A percentile compares a stretch with the other conserved stretches of the same genome.
phyloP scores from a whole-genome alignment of 2,113 vertebrate species.

The Phaethornis superciliosus region DNA sequence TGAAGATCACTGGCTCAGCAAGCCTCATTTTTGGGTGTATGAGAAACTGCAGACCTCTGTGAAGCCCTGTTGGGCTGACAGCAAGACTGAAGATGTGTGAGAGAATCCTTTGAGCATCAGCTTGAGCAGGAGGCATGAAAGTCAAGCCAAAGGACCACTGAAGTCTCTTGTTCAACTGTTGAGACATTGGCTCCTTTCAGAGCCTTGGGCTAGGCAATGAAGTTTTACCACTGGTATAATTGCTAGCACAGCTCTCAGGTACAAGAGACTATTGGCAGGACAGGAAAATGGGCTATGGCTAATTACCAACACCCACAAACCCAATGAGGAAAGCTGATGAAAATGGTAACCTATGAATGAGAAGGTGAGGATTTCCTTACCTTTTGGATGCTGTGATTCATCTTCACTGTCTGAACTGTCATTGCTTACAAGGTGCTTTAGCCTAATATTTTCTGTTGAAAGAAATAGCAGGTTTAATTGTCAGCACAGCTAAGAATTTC shows the following conservation, averaged over 20 bases:
- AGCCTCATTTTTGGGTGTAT: neutral
- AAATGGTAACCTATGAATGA: neutral
- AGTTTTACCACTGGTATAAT: neutral
- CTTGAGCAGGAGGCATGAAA: neutral
- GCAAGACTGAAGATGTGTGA: neutral
- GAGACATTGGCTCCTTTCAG: neutral
- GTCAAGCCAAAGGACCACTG: neutral
- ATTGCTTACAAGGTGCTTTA: slow-evolving; percentile 89
- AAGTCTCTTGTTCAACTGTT: neutral
- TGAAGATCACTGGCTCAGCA: neutral
- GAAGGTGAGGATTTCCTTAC: slow-evolving; percentile 69
- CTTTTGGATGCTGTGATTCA: slow-evolving; percentile 83
- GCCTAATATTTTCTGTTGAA: slow-evolving; percentile 89
- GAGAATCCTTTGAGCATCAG: neutral
- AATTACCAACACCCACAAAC: neutral
- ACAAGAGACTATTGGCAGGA: neutral
- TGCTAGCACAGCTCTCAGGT: neutral
- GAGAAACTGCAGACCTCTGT: neutral
- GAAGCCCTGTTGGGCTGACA: neutral
- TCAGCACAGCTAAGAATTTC: neutral
- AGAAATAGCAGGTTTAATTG: slow-evolving; percentile 3
- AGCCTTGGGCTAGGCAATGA: neutral
- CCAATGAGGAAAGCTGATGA: neutral
- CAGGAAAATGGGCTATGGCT: neutral
- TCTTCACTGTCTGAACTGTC: slow-evolving; percentile 92